Evolutionary conservation across 2,888 invertebrate species (phyloP), one percentile per base, ranked within the genome.

Genomic region (Scaptomyza parva): DNA sequence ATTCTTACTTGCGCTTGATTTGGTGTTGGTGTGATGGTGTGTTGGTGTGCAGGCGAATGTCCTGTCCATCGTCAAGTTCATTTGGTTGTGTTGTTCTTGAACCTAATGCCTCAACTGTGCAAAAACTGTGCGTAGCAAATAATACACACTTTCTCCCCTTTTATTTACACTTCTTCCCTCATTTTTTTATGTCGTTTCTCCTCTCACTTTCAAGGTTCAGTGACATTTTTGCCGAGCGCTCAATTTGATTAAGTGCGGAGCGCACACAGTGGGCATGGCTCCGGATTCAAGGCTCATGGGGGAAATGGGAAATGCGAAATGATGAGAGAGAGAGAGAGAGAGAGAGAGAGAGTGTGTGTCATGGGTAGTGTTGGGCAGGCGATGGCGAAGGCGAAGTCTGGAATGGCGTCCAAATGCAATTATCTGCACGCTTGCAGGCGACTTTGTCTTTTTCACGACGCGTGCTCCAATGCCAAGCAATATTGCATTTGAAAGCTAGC

Each of bases 181-280:
- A 18, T 40, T 17, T 33, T 40, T 2, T 43, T 33, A 8, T 35
- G 7, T 40, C 20, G 5, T 9, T 28, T 26, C 17, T 39, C 51
- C 28, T 58, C 61, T 73, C 50, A 54, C 76, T 70, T 55, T 65
- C 55, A 84, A 84, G 84, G 84, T 84, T 84, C 84, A 86, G 51
- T 86, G 86, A 84, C 84, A 84, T 79, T 82, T 79, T 82, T 79
- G 80, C 67, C 50, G 50, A 69, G 76, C 77, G 73, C 74, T 79
- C 86, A 84, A 84, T 84, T 84, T 84, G 84, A 84, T 84, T 86
- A 84, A 86, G 82, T 82, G 78, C 70, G 64, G 64, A 64, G 59
- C 66, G 57, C 71, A 26, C 71, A 26, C 51, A 30, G 61, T 67
- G 59, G 59, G 51, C 28, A 22, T 40, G 24, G 33, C 65, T n/a